Base-by-base conservation (phyloP, 2,797 vertebrate species). In the Phylloscopus collybita region DNA sequence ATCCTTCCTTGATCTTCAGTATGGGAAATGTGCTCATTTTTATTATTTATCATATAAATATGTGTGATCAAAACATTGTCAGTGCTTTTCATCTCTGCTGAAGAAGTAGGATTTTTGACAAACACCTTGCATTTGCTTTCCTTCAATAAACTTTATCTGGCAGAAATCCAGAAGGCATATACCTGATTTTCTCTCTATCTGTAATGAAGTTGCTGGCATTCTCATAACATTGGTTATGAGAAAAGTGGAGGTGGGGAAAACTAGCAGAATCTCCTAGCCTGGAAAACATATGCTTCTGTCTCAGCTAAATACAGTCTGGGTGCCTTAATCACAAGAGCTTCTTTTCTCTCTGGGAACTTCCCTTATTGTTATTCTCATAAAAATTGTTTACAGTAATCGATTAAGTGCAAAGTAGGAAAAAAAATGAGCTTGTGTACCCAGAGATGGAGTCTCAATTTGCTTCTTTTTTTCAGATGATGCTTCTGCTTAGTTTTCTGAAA, bases 1-100 rank as follows among this genome's bases (percentile, higher is more conserved):
- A 93, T 86, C 54, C 44, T 90, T 91, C 60, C 81, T 91, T 95
- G 89, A 90, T 93, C 85, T 93, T 62, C 62, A 86, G 15, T 90
- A 73, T 47, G 62, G 91, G 49, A 91, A 93, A 90, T 84, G 49
- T 93, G 62, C 78, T 95, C 49, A 76, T 95, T 92, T 95, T 96
- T 90, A 90, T 95, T 96, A 92, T 96, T 95, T 94, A 94, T 90
- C 56, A 29, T 79, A 85, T 95, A 96, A 96, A 94, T 92, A 81
- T 44, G n/a, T 70, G 83, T 85, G 94, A 96, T 97, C 83, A 94
- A 95, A 97, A 96, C 64, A 87, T 40, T 90, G 64, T 87, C 88
- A 94, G 74, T 69, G 56, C 74, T 93, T 96, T 95, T 96, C 93
- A 94, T 95, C 86, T 95, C 74, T 90, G 36, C 71, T 85, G 88